Percentiles rank a stretch among this genome's conserved stretches.
Conservation (phyloP, 2,797 vertebrate genomes). For the Hippoglossus hippoglossus region DNA sequence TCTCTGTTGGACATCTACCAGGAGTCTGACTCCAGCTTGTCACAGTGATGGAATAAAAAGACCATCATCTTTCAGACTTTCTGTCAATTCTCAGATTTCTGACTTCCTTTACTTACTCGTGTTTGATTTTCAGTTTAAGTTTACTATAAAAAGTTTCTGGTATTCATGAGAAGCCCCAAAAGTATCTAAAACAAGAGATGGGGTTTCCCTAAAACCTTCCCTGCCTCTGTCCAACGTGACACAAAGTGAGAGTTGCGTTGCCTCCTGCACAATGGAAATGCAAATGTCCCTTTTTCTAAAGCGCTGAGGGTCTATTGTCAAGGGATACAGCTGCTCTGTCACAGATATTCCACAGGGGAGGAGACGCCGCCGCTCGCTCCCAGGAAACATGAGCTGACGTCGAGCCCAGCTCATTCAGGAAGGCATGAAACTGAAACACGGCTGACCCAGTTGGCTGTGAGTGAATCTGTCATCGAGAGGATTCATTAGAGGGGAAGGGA, state of each 20-base stretch:
- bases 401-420: constrained; percentile 1
- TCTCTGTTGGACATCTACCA: constrained; percentile 39
- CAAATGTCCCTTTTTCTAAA: constrained; percentile 59
- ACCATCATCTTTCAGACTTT: background rate
- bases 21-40: background rate
- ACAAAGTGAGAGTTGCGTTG: constrained; percentile 24
- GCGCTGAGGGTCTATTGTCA: constrained; percentile 59
- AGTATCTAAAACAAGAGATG: background rate
- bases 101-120: background rate
- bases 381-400: constrained; percentile 34
- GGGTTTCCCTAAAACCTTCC: background rate
- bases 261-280: constrained; percentile 66
- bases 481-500: background rate
- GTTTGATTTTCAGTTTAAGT: background rate
- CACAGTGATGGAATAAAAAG: background rate
- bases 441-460: constrained; percentile 30
- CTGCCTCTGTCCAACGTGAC: background rate
- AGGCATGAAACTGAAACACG: constrained; percentile 22
- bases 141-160: background rate
- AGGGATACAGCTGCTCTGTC: constrained; percentile 59
- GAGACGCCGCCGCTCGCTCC: constrained; percentile 29
- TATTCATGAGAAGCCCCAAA: background rate
- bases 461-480: background rate
- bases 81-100: background rate
- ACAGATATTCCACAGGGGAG: constrained; percentile 51